Conservation (phyloP, 1,140 invertebrate genomes). For the Cotesia vestalis region DNA sequence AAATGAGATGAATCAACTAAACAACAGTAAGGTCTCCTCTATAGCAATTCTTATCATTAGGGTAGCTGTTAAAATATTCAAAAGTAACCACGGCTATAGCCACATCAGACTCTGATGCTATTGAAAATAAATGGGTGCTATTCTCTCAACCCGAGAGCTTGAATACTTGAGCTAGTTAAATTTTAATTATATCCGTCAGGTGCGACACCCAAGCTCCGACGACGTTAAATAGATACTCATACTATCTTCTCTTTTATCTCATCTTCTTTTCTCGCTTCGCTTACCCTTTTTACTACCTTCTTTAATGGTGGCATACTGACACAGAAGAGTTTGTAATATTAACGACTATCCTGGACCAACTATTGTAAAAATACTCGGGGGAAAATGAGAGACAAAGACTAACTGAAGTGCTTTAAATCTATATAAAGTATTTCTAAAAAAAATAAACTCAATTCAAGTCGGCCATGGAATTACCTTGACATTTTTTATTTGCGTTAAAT, state of each 20-base stretch:
- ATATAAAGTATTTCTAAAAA: slow-evolving; percentile 37
- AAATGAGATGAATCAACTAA: neutral
- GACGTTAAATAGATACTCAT: neutral
- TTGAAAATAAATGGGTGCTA: slow-evolving; percentile 40
- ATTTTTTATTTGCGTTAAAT: neutral
- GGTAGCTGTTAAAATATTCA: slow-evolving; percentile 41
- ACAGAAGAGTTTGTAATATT: slow-evolving; percentile 51
- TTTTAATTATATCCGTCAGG: slow-evolving; percentile 31
- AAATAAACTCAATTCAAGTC: slow-evolving; percentile 49
- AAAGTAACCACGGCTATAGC: slow-evolving; percentile 27
- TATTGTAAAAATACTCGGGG: slow-evolving; percentile 8
- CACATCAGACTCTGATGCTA: slow-evolving; percentile 25
- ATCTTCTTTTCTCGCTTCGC: neutral
- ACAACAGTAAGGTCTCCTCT: neutral
- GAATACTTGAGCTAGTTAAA: slow-evolving; percentile 37
- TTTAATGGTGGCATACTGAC: slow-evolving; percentile 49
- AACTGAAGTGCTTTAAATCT: slow-evolving; percentile 2
- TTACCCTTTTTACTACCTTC: neutral
- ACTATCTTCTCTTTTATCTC: neutral
- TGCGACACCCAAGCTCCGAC: slow-evolving; percentile 12
- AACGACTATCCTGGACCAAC: slow-evolving; percentile 34
- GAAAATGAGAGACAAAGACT: slow-evolving; percentile 10
- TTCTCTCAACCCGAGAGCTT: neutral
- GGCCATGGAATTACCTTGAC: slow-evolving; percentile 43
- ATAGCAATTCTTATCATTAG: slow-evolving; percentile 30